Conservation (phyloP, 2,888 invertebrate species). For the Acrobasis suavella region DNA sequence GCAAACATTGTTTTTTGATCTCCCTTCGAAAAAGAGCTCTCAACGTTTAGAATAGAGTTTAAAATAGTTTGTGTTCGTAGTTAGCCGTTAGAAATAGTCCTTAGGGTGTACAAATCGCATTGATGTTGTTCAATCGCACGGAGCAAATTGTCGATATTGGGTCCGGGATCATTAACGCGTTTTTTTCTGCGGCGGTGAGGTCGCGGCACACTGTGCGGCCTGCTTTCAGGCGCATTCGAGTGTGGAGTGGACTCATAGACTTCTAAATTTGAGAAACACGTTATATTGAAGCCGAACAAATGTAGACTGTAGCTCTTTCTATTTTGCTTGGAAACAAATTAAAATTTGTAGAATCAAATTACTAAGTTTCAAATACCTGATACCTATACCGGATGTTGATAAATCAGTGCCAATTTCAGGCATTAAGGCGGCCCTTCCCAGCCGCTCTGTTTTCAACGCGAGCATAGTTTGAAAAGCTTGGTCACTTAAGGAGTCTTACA, state of each 20-base stretch:
- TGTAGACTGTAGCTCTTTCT: too few relatives aligned
- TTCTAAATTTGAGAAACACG: background rate
- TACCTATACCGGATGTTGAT: too few relatives aligned
- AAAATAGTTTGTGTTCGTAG: constrained; percentile 28
- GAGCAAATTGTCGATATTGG: constrained; percentile 77
- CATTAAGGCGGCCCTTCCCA: too few relatives aligned
- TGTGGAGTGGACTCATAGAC: constrained; percentile 32
- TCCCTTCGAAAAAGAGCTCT: constrained; percentile 35
- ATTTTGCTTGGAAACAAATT: too few relatives aligned
- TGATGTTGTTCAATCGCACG: constrained; percentile 78
- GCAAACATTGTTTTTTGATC: constrained; percentile 42
- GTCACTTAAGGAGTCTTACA: too few relatives aligned
- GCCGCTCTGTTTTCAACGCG: too few relatives aligned
- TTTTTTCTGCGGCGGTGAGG: constrained; percentile 52
- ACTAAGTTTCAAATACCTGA: too few relatives aligned
- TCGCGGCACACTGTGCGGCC: constrained; percentile 49
- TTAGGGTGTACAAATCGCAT: constrained; percentile 71
- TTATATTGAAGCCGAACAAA: constrained; percentile 27
- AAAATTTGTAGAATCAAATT: too few relatives aligned
- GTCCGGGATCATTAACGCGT: constrained; percentile 64
- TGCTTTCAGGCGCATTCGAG: constrained; percentile 57
- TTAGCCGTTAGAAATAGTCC: constrained; percentile 47
- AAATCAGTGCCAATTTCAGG: too few relatives aligned
- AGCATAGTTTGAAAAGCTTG: too few relatives aligned
- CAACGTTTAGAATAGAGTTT: constrained; percentile 18